Conservation (phyloP, 37 sponge, comb jelly and placozoan genomes). For the Ianthella basta region DNA sequence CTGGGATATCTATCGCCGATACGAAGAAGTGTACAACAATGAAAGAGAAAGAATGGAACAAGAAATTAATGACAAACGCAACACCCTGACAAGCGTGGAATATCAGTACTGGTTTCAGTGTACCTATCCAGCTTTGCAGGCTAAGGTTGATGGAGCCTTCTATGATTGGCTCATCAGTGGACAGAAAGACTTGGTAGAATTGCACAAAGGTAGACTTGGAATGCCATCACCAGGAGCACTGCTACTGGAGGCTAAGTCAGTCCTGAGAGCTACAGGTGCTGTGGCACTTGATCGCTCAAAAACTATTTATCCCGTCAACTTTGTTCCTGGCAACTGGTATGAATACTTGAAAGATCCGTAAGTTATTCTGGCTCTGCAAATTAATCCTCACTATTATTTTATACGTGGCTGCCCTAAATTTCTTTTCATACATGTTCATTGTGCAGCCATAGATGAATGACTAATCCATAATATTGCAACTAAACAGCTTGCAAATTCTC, state of each 20-base stretch:
- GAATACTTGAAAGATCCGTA: constrained; percentile 47
- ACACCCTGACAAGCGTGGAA: background rate
- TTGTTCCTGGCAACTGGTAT: constrained; percentile 66
- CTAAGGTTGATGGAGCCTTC: constrained; percentile 62
- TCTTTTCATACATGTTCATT: background rate
- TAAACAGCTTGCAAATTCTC: no score
- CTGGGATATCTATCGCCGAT: constrained; percentile 39
- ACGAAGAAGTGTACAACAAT: constrained; percentile 46
- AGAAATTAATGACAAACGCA: constrained; percentile 32
- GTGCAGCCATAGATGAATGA: background rate
- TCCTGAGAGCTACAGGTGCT: constrained; percentile 51
- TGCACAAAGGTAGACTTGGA: constrained; percentile 40
- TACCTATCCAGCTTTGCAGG: constrained; percentile 44
- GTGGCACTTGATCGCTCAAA: constrained; percentile 57
- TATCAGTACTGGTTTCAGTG: constrained; percentile 68
- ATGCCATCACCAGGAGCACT: constrained; percentile 27
- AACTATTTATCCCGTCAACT: constrained; percentile 63
- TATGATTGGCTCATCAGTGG: constrained; percentile 61
- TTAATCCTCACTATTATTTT: background rate
- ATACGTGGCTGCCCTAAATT: background rate
- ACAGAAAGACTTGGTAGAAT: constrained; percentile 53
- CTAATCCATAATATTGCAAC: no score
- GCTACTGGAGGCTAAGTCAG: constrained; percentile 44
- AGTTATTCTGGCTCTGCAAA: background rate
- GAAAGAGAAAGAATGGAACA: constrained; percentile 54